phyloP scores from a whole-genome alignment of 2,113 vertebrate genomes.

The Ailurus styani region DNA sequence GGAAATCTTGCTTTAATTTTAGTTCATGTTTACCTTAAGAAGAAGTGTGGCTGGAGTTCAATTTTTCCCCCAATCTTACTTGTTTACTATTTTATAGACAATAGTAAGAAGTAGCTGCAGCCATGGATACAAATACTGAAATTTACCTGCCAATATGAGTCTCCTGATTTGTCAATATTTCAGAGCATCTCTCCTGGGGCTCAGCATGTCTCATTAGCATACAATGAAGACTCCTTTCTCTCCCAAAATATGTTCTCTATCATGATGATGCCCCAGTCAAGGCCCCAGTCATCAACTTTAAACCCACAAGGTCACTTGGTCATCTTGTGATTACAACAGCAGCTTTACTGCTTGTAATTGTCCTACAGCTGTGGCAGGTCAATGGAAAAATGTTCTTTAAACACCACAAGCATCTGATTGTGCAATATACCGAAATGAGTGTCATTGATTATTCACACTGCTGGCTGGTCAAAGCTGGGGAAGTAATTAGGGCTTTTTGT shows the following conservation, averaged over 20 bases:
- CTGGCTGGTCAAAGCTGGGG: conserved; percentile 90
- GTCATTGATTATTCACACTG: conserved; percentile 95
- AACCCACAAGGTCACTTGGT: conserved; percentile 83
- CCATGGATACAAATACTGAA: conserved; percentile 45
- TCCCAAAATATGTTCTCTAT: conserved; percentile 51
- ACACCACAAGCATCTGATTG: conserved; percentile 89
- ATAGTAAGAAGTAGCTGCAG: conserved; percentile 18
- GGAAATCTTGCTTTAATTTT: conserved; percentile 29
- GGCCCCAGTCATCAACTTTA: conserved; percentile 78
- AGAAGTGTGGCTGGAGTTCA: not conserved
- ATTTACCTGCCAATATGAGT: conserved; percentile 62
- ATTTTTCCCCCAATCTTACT: not conserved
- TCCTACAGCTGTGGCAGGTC: conserved; percentile 86
- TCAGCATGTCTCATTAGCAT: conserved; percentile 48
- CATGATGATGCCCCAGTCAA: conserved; percentile 67
- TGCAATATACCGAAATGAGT: conserved; percentile 95
- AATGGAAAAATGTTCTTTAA: conserved; percentile 90
- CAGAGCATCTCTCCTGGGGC: conserved; percentile 48
- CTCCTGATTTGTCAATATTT: conserved; percentile 61
- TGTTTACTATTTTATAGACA: conserved; percentile 26
- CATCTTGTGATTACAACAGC: conserved; percentile 85
- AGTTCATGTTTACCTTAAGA: not conserved
- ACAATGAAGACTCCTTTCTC: conserved; percentile 39
- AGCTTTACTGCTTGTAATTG: conserved; percentile 81
- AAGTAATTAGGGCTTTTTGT: conserved; percentile 99